A percentile compares a stretch with the other conserved stretches of the same genome.
Evolutionary conservation across 2,797 vertebrate genomes (phyloP).

Genomic region (Harpagifer antarcticus): DNA sequence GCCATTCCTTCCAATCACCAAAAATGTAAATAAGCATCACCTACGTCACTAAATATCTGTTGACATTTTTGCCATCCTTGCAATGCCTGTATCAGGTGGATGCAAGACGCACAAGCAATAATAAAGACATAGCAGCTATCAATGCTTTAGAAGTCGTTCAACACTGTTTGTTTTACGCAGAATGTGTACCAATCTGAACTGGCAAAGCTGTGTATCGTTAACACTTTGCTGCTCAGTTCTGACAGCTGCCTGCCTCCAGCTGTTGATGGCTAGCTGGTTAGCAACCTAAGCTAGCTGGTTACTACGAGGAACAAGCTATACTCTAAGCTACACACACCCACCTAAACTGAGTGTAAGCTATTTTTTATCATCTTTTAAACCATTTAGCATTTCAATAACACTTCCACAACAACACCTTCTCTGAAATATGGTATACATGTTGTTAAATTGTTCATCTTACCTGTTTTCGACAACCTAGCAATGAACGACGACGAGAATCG

Average conservation of each 20-base stretch:
- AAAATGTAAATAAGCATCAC: background rate
- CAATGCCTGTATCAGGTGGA: background rate
- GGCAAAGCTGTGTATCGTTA: background rate
- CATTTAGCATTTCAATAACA: background rate
- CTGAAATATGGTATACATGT: background rate
- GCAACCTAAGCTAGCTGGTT: slow-evolving; percentile 61
- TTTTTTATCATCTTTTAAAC: background rate
- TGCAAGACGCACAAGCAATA: background rate
- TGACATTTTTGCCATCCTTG: background rate
- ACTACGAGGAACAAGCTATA: slow-evolving; percentile 39
- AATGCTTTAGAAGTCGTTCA: background rate
- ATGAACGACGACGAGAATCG: slow-evolving; percentile 72
- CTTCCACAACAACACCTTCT: accelerated
- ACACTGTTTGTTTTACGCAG: background rate
- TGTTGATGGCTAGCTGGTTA: slow-evolving; percentile 63
- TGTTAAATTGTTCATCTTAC: slow-evolving; percentile 57
- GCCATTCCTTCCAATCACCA: background rate
- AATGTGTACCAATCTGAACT: background rate
- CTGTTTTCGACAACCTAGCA: slow-evolving; percentile 57
- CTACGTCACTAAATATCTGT: background rate
- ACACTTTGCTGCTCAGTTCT: slow-evolving; percentile 21
- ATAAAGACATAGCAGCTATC: background rate
- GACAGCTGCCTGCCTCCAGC: slow-evolving; percentile 64
- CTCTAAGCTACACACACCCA: background rate
- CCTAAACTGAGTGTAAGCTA: background rate